Percentiles rank a stretch among this genome's conserved stretches.
phyloP scores from a whole-genome alignment of 2,113 vertebrate genomes.

The Zapornia atra region DNA sequence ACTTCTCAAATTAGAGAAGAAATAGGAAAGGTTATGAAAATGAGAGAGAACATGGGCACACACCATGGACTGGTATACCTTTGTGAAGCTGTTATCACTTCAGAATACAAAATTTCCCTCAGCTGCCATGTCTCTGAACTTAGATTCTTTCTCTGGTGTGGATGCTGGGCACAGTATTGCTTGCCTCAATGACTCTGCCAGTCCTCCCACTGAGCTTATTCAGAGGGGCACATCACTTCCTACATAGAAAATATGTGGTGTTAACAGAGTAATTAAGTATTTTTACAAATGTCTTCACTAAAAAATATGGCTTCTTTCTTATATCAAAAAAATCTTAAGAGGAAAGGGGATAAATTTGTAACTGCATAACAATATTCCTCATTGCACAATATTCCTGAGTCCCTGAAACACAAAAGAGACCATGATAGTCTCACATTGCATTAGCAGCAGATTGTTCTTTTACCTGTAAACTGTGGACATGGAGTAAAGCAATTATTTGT shows the following conservation, averaged over 20 bases:
- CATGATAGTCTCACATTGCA: rapidly evolving
- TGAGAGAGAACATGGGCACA: background rate
- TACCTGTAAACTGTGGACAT: background rate
- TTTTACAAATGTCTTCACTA: background rate
- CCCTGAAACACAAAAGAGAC: background rate
- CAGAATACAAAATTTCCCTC: background rate
- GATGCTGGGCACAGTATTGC: background rate
- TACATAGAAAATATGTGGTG: background rate
- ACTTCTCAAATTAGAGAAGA: background rate
- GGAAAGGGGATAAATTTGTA: background rate
- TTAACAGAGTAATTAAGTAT: background rate
- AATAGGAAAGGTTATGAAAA: background rate
- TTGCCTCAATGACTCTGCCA: background rate
- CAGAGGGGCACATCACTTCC: background rate
- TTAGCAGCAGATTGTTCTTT: background rate
- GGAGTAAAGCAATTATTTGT: background rate
- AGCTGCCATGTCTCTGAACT: background rate
- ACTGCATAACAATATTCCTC: background rate
- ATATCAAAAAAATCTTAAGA: background rate
- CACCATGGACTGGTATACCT: background rate
- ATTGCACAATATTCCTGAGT: background rate
- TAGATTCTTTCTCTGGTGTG: background rate
- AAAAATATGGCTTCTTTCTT: background rate
- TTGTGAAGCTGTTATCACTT: background rate
- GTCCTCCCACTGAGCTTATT: background rate